phyloP scores from a whole-genome alignment of 2,113 vertebrate species.

The Sphyrna mokarran region DNA sequence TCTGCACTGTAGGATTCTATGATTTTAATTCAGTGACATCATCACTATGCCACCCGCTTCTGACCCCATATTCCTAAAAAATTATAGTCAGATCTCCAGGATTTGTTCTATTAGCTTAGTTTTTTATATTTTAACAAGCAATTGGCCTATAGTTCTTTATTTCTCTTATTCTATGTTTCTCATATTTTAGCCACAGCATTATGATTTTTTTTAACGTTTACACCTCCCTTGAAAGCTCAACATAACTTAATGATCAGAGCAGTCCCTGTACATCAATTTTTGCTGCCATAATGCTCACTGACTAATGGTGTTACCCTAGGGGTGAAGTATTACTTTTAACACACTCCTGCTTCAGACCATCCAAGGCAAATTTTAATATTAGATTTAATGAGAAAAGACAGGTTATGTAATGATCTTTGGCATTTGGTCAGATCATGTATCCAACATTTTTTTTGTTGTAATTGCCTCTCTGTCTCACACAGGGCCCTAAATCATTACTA shows the following conservation, averaged over 20 bases:
- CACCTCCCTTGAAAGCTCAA: neutral
- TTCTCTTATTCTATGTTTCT: neutral
- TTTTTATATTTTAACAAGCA: neutral
- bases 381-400: neutral
- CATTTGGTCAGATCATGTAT: neutral
- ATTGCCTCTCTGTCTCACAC: neutral
- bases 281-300: neutral
- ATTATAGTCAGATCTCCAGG: neutral
- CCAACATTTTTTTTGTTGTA: neutral
- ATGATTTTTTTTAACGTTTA: neutral
- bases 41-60: no score
- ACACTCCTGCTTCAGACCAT: neutral
- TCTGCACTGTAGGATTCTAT: no score
- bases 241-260: neutral
- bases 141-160: no score
- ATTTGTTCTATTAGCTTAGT: neutral
- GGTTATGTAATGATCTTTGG: neutral
- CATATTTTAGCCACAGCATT: neutral
- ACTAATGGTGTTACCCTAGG: neutral
- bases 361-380: neutral
- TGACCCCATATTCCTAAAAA: no score
- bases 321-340: neutral
- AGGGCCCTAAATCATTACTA: neutral
- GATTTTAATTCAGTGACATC: no score
- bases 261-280: neutral